Percentiles rank a stretch among this genome's conserved stretches.
Evolutionary conservation across 2,113 vertebrate genomes (phyloP).

Genomic region (Lota lota): DNA sequence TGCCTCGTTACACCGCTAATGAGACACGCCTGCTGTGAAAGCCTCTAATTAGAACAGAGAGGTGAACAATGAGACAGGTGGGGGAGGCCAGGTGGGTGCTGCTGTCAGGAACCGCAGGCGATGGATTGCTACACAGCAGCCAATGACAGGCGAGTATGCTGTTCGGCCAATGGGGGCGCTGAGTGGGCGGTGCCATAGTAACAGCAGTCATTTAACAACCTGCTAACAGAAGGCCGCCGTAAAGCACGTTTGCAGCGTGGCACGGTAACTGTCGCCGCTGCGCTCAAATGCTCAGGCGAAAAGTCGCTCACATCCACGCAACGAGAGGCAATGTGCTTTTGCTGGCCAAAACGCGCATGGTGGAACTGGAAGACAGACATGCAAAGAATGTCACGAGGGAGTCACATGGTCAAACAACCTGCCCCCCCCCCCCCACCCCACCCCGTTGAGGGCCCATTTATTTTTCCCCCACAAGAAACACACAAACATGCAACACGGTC

Average conservation of each 20-base stretch:
- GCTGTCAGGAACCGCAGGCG: constrained; percentile 6
- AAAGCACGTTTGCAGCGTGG: no score
- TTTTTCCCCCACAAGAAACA: constrained; percentile 75
- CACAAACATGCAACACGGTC: constrained; percentile 81
- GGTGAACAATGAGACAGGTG: not conserved
- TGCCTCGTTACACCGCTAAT: constrained; percentile 32
- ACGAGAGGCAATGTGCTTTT: constrained; percentile 24
- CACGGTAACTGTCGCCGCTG: no score
- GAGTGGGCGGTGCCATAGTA: not conserved
- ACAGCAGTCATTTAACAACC: no score
- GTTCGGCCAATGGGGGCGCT: not conserved
- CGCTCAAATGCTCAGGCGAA: constrained; percentile 22
- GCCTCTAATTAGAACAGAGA: not conserved
- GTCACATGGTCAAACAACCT: constrained; percentile 55
- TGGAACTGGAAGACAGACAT: constrained; percentile 17
- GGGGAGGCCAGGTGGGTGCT: not conserved
- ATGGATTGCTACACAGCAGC: constrained; percentile 11
- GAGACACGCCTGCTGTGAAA: constrained; percentile 43
- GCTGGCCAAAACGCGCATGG: no score
- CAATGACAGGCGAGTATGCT: constrained; percentile 20
- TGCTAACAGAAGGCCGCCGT: no score
- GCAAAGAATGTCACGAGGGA: constrained; percentile 30
- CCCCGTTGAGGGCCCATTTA: constrained; percentile 69
- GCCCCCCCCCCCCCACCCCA: no score
- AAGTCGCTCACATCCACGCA: constrained; percentile 47